Conservation (phyloP, 2,797 vertebrate genomes). For the Ctenosaura bakeri region DNA sequence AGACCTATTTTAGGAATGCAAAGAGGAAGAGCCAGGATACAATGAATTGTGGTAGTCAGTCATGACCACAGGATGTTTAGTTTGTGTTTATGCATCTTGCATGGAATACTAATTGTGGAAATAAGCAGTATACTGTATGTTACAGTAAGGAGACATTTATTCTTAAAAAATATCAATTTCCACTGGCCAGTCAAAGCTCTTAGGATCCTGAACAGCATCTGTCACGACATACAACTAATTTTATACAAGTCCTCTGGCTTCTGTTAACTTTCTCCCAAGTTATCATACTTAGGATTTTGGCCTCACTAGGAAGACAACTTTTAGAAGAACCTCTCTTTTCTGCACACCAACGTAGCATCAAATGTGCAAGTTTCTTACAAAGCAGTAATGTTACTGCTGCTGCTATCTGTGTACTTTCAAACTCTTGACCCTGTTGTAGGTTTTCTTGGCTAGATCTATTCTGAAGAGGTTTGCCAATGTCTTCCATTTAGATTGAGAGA, state of each 20-base stretch:
- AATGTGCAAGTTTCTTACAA: background rate
- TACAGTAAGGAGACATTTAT: background rate
- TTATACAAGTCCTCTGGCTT: background rate
- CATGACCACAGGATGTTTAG: background rate
- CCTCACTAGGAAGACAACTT: background rate
- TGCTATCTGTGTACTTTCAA: no score
- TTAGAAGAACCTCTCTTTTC: background rate
- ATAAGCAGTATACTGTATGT: background rate
- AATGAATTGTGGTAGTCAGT: background rate
- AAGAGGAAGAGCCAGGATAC: background rate
- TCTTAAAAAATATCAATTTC: background rate
- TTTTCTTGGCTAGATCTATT: no score
- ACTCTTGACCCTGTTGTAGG: no score
- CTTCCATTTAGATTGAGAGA: no score
- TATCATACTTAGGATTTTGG: background rate
- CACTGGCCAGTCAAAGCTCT: background rate
- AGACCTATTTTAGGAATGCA: conserved; percentile 11
- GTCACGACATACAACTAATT: background rate
- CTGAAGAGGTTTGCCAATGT: no score
- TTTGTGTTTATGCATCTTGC: background rate
- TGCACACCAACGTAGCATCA: background rate
- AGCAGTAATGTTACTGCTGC: no score
- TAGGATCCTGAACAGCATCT: background rate
- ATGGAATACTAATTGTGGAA: background rate
- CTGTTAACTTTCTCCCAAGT: background rate